Base-by-base conservation (phyloP, 2,888 invertebrate genomes). In the Drosophila kanekoi region DNA sequence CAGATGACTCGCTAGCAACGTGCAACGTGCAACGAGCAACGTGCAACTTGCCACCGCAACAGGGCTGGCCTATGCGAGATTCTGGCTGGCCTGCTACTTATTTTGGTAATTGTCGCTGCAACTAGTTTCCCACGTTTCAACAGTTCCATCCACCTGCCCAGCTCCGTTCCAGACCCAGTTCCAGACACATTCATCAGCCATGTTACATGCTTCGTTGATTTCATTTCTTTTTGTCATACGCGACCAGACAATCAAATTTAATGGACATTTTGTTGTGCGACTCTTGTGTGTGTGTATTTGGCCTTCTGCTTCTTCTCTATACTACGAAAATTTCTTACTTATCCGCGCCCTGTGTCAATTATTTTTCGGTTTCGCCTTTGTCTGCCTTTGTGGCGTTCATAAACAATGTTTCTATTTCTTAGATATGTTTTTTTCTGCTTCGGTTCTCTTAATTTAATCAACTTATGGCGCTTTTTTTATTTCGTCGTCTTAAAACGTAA, bases 381-480 rank as follows among this genome's bases (percentile, higher is more conserved):
- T 47, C 38, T 14, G 14, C 18, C 20, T 32, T n/a, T 67, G 14
- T 13, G 38, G 18, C 23, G 18, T 18, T 33, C 43, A 56, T 33
- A 67, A 40, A 43, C 35, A 51, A 68, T 51, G 59, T 68, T 48
- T 68, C 18, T 28, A 32, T 32, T 28, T 28, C 28, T 28, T 28
- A 28, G 28, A 14, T 13, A 38, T 4, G 20, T 51, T 44, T 44
- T 44, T 16, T 41, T 40, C 28, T 28, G 28, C 28, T 20, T 38
- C 16, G 16, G 23, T 37, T 53, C 45, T 45, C 8, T 75, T 71
- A 82, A 82, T 87, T 87, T 72, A 82, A 87, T 82, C 65, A 84
- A 87, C 79, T 84, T 74, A 69, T 61, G 63, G 32, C 16, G 61
- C 16, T 52, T 28, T 20, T 57, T 57, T 51, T 28, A 20, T 47